phyloP scores from a whole-genome alignment of 30 jellyfish, hydroid and myxozoan species.

The Catostylus mosaicus region DNA sequence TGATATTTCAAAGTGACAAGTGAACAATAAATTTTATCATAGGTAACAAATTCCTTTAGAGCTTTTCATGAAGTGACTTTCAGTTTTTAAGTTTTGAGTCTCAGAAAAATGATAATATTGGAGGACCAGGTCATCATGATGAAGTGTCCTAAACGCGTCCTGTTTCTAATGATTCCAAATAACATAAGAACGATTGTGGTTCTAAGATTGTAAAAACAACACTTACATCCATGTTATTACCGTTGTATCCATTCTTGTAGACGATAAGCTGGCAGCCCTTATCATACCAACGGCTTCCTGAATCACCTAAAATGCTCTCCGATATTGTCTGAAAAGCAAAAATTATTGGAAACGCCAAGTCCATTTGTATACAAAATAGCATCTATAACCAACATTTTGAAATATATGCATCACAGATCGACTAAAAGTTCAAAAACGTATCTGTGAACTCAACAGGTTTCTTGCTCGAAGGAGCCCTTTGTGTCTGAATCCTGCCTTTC shows the following conservation, averaged over 20 bases:
- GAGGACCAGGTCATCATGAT: not conserved
- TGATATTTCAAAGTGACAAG: not conserved
- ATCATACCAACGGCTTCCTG: conserved; percentile 92
- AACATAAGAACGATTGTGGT: not conserved
- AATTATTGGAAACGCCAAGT: no score
- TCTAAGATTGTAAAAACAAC: no score
- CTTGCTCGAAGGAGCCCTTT: no score
- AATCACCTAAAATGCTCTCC: conserved; percentile 66
- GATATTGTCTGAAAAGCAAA: conserved; percentile 28
- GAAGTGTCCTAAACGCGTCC: not conserved
- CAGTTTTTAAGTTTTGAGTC: not conserved
- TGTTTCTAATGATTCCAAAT: no score
- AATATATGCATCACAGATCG: not conserved
- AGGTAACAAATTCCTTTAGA: not conserved
- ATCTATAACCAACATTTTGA: not conserved
- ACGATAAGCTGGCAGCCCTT: conserved; percentile 47
- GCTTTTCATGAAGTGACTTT: not conserved
- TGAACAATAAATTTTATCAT: not conserved
- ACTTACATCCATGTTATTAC: conserved; percentile 75
- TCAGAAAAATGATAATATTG: not conserved
- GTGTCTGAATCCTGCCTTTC: no score
- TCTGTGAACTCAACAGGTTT: not conserved
- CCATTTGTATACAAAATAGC: not conserved
- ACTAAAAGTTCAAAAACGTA: not conserved
- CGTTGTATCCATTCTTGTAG: conserved; percentile 70